Base-by-base conservation (phyloP, 2,113 vertebrate genomes). In the Danionella cerebrum region DNA sequence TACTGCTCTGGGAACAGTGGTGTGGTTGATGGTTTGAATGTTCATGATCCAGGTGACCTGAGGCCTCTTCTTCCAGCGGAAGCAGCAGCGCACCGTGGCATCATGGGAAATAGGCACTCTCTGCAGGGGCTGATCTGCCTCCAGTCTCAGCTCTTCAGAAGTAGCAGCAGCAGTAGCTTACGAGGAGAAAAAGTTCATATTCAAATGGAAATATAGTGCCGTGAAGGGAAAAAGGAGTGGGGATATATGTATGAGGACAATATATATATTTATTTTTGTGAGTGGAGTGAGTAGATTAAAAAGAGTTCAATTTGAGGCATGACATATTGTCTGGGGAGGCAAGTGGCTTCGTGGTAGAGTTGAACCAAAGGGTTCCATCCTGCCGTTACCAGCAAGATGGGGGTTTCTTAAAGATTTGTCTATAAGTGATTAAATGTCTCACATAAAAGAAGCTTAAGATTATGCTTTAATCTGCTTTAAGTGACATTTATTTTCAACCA, bases 1-100 rank as follows among this genome's bases (percentile, higher is more conserved):
- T 2, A 57, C 12, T 3, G 1, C 0, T 1, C 1, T 1, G 1
- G 0, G 0, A 0, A 0, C 0, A 2, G 1, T 35, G 0, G 3
- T 45, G 9, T 36, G 18, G 0, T 14, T 55, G 5, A 0, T 9
- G 3, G 0, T 0, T 7, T 19, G 1, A 5, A 1, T 0, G 0
- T 0, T 5, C 18, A 1, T 18, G 1, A 44, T 0, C 88, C 87
- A 89, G 0, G 0, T 0, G 5, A 1, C 0, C 0, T 0, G 0
- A 13, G 18, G 0, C 0, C 0, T 0, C 1, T 0, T 0, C 0
- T 0, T 0, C 27, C 3, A 5, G 0, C 0, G 2, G 69, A 36
- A 84, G 71, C 87, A 89, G 79, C 89, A 90, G 1, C 60, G 0
- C 47, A 90, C 13, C 0, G 0, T 0, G 24, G 73, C 84, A 0